phyloP scores from a whole-genome alignment of 2,888 invertebrate species.

The Sminthurinus aureus region DNA sequence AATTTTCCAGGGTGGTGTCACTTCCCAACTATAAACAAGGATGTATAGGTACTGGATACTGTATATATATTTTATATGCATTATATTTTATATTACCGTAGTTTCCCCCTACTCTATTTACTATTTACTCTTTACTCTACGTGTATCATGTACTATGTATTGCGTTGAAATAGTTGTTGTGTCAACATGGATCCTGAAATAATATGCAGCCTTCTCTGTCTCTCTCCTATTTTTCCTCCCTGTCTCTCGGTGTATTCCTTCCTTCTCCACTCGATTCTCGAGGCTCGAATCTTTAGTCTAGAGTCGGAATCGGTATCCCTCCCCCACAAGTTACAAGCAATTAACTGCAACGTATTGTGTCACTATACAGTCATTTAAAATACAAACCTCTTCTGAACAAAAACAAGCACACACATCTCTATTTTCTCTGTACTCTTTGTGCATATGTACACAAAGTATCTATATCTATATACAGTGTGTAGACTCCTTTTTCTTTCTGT shows the following conservation, averaged over 20 bases:
- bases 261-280: too few relatives aligned
- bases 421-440: too few relatives aligned
- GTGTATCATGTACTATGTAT: not conserved
- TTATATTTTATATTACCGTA: too few relatives aligned
- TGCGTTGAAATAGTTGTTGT: not conserved
- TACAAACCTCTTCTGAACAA: not conserved
- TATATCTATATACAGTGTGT: not conserved
- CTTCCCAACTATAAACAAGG: constrained; percentile 2
- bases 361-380: constrained; percentile 2
- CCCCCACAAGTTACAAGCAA: constrained; percentile 36
- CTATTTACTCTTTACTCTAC: too few relatives aligned
- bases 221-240: not conserved
- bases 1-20: constrained; percentile 34
- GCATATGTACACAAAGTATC: not conserved
- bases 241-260: too few relatives aligned
- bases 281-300: too few relatives aligned
- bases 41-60: not conserved
- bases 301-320: constrained; percentile 18
- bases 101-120: not conserved
- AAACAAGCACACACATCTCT: too few relatives aligned
- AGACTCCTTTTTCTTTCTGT: not conserved
- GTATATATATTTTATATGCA: too few relatives aligned
- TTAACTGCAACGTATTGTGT: constrained; percentile 24
- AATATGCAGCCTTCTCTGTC: constrained; percentile 11
- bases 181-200: constrained; percentile 26